Conservation (phyloP, 2,113 vertebrate species). For the Danio rerio region DNA sequence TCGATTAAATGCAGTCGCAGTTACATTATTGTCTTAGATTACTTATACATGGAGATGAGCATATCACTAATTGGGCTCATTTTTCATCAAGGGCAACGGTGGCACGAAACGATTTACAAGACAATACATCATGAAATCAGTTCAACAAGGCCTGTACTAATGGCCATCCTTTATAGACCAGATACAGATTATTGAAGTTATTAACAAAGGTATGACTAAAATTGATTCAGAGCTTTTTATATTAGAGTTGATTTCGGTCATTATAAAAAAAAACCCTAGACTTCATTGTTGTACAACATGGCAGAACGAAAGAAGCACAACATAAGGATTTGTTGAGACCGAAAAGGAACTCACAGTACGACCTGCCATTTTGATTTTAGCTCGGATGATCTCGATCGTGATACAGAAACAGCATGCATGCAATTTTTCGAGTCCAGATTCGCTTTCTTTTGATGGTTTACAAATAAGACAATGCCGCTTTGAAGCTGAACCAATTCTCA, state of each 20-base stretch:
- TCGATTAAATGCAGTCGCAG: neutral
- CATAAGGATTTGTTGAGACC: neutral
- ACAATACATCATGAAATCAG: conserved; percentile 19
- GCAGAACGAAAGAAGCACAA: neutral
- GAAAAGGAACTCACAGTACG: neutral
- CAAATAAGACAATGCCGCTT: neutral
- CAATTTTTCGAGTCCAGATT: neutral
- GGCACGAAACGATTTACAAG: conserved; percentile 28
- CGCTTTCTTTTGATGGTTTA: neutral
- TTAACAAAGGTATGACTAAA: neutral
- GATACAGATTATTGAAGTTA: conserved; percentile 8
- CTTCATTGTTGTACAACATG: neutral
- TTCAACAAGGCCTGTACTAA: conserved; percentile 28
- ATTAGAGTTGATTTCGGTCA: neutral
- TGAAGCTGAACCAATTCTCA: neutral
- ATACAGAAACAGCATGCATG: neutral
- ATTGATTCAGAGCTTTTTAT: neutral
- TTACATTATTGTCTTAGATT: neutral
- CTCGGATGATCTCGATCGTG: neutral
- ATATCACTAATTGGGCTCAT: conserved; percentile 36
- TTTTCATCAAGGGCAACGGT: conserved; percentile 19
- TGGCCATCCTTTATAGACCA: conserved; percentile 18
- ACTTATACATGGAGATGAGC: conserved; percentile 33
- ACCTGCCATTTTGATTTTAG: conserved; percentile 31
- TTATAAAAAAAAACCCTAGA: too few species aligned